Conservation (phyloP, 2,888 invertebrate genomes). For the Chaitophorus viminalis region DNA sequence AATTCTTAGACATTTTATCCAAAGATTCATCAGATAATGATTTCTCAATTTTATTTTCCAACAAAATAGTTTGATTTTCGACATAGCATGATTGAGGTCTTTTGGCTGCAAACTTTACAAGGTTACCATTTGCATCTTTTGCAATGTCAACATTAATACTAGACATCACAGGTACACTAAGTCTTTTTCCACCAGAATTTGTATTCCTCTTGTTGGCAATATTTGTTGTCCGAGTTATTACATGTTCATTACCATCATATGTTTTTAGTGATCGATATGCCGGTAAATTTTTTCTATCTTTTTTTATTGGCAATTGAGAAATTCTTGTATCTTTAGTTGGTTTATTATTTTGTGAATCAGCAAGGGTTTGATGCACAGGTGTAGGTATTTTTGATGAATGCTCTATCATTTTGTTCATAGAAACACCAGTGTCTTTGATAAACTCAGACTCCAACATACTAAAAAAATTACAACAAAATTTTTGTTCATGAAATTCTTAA, state of each 20-base stretch:
- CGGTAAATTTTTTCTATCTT: background rate
- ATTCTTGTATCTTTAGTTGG: conserved; percentile 26
- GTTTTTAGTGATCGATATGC: conserved; percentile 1
- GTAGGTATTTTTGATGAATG: conserved; percentile 57
- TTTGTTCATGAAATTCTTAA: no score
- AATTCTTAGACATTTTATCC: conserved; percentile 34
- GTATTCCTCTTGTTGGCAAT: conserved; percentile 37
- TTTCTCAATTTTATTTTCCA: conserved; percentile 50
- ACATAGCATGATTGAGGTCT: conserved; percentile 56
- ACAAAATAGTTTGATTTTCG: conserved; percentile 5
- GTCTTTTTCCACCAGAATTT: conserved; percentile 30
- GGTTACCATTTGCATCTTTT: conserved; percentile 55
- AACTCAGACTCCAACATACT: conserved; percentile 58
- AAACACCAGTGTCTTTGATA: conserved; percentile 58
- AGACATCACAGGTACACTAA: conserved; percentile 45
- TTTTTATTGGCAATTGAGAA: conserved; percentile 48
- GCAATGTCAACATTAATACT: conserved; percentile 24
- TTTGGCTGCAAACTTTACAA: conserved; percentile 26
- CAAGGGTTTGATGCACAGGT: conserved; percentile 10
- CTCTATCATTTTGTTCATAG: conserved; percentile 57
- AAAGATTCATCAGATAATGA: conserved; percentile 51
- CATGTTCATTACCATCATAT: conserved; percentile 12
- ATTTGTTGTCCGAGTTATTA: conserved; percentile 27
- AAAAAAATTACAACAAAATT: background rate
- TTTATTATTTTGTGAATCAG: conserved; percentile 10